These are phyloP conservation scores for Pterocles burchelli DNA, from an alignment of 2,113 vertebrate genomes.

Conservation along the genomic window DNA sequence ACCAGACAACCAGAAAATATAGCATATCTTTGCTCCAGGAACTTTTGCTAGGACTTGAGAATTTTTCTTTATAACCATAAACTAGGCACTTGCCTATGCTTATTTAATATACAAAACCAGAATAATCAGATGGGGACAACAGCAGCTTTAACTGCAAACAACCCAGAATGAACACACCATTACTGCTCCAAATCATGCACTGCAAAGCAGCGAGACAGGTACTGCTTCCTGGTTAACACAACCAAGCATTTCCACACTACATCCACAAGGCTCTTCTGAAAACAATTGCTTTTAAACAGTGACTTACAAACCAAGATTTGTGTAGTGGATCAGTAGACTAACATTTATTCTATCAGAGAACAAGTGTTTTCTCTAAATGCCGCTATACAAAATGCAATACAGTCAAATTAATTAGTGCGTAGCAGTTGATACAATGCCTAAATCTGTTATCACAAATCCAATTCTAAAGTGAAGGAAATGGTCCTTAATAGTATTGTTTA, in stretches of 20 bases:
- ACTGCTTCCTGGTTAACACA: neutral
- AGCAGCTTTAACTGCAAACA: neutral
- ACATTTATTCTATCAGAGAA: neutral
- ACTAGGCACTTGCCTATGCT: neutral
- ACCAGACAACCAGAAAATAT: neutral
- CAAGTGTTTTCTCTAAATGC: neutral
- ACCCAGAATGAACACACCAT: neutral
- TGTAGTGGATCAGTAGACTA: neutral
- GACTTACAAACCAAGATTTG: neutral
- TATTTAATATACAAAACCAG: neutral
- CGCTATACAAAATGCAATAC: neutral
- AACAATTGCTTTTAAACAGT: neutral
- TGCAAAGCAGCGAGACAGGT: neutral
- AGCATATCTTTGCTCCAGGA: neutral
- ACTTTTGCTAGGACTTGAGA: neutral
- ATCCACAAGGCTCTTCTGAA: neutral
- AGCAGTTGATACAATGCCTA: neutral
- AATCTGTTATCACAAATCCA: neutral
- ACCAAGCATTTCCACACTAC: rapidly evolving
- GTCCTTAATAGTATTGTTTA: neutral
- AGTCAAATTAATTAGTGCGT: neutral
- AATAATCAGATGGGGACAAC: neutral
- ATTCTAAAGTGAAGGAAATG: neutral
- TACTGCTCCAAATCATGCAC: neutral
- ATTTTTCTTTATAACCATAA: neutral